These are phyloP conservation scores for Elephas maximus DNA, from an alignment of 2,113 vertebrate species.

Conservation along the genomic window DNA sequence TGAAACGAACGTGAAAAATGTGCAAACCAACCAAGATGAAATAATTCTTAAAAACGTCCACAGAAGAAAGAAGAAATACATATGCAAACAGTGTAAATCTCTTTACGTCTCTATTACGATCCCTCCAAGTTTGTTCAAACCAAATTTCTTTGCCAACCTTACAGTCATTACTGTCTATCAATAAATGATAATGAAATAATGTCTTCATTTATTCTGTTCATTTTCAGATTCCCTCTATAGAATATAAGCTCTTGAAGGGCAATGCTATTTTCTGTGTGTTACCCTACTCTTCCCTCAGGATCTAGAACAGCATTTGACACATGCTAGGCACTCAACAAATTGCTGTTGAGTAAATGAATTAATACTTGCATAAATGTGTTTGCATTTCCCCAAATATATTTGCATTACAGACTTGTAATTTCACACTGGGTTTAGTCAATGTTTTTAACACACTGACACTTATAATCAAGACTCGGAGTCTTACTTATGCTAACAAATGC, in stretches of 20 bases:
- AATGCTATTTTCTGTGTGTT: background rate
- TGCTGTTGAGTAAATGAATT: slow-evolving; percentile 59
- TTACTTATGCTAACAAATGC: slow-evolving; percentile 83
- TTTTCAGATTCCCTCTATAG: background rate
- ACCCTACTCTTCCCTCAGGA: no score
- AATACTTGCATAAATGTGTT: slow-evolving; percentile 75
- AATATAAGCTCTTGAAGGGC: slow-evolving; percentile 59
- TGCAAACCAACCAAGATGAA: background rate
- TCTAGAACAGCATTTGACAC: slow-evolving; percentile 41
- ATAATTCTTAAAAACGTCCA: background rate
- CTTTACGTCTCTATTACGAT: background rate
- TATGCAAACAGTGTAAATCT: background rate
- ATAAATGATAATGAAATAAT: background rate
- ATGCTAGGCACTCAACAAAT: slow-evolving; percentile 56
- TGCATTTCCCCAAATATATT: slow-evolving; percentile 79
- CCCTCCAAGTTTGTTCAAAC: background rate
- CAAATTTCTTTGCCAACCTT: background rate
- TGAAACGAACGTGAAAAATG: background rate
- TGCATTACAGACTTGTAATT: slow-evolving; percentile 82
- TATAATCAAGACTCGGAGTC: slow-evolving; percentile 79
- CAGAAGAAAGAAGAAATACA: background rate
- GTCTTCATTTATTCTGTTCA: background rate
- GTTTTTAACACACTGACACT: slow-evolving; percentile 84
- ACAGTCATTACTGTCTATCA: slow-evolving; percentile 42
- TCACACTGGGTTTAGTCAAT: slow-evolving; percentile 82